A percentile compares a stretch with the other conserved stretches of the same genome.
These are phyloP conservation scores for Dasypolia templi DNA, from an alignment of 2,888 invertebrate genomes.

Conservation along the genomic window DNA sequence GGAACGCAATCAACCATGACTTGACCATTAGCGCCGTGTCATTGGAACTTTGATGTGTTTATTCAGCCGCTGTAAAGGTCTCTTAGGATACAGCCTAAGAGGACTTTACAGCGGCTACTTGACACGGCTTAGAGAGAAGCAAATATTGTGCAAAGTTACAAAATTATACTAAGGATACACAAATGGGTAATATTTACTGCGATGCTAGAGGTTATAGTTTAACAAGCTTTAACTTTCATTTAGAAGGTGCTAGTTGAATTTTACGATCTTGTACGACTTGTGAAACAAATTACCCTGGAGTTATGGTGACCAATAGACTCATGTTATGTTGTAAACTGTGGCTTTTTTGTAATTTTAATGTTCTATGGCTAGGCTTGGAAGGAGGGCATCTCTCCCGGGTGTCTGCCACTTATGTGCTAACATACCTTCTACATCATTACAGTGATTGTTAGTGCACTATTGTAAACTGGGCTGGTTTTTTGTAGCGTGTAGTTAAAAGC, in stretches of 20 bases:
- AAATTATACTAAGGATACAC: constrained; percentile 30
- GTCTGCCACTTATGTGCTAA: constrained; percentile 57
- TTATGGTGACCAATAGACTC: constrained; percentile 47
- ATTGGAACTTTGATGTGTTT: constrained; percentile 69
- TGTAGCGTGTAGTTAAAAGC: constrained; percentile 63
- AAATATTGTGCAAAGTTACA: constrained; percentile 31
- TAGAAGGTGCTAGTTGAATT: constrained; percentile 39
- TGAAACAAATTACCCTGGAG: constrained; percentile 22
- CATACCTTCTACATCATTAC: constrained; percentile 65
- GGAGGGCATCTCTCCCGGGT: constrained; percentile 49
- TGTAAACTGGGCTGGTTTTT: constrained; percentile 67
- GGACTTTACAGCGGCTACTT: too few species aligned
- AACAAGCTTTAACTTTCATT: constrained; percentile 42
- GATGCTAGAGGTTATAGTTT: constrained; percentile 39
- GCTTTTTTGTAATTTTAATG: constrained; percentile 41
- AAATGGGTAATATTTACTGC: constrained; percentile 28
- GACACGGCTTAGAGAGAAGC: constrained; percentile 22
- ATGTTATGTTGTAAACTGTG: constrained; percentile 42
- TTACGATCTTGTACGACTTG: constrained; percentile 16
- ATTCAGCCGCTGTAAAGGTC: constrained; percentile 59
- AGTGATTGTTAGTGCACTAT: constrained; percentile 65
- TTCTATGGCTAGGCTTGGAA: constrained; percentile 29
- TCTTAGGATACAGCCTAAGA: too few species aligned
- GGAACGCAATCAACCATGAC: constrained; percentile 66
- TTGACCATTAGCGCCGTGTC: constrained; percentile 63